Conservation (phyloP, 1,140 invertebrate species). For the Scaptomyza hsui region DNA sequence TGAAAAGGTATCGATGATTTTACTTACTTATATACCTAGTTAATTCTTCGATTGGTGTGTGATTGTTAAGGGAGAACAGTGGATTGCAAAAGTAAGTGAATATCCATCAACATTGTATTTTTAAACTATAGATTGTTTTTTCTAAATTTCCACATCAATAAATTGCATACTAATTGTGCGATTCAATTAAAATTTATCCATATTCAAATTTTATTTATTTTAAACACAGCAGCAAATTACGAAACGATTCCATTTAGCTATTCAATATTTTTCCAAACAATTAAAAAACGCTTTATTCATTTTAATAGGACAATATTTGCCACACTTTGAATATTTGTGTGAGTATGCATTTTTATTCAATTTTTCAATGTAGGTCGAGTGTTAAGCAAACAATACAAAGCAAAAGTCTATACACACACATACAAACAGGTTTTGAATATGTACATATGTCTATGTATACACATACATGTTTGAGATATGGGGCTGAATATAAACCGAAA, state of each 20-base stretch:
- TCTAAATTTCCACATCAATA: no score
- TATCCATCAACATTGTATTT: no score
- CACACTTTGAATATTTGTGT: slow-evolving; percentile 13
- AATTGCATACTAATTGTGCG: no score
- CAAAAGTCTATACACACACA: not conserved
- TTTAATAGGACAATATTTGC: slow-evolving; percentile 28
- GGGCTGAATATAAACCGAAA: slow-evolving; percentile 38
- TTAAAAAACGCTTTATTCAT: slow-evolving; percentile 15
- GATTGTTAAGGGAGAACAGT: not conserved
- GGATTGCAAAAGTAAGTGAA: no score
- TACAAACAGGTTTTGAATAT: not conserved
- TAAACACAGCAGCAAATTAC: not conserved
- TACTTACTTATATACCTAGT: slow-evolving; percentile 12
- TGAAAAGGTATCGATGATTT: slow-evolving; percentile 42
- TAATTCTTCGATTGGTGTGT: not conserved
- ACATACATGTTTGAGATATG: slow-evolving; percentile 7
- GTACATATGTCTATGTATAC: not conserved
- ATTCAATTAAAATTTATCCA: no score
- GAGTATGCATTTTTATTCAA: slow-evolving; percentile 20
- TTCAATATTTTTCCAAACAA: slow-evolving; percentile 19
- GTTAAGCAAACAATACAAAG: slow-evolving; percentile 33
- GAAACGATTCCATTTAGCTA: slow-evolving; percentile 5
- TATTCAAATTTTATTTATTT: no score
- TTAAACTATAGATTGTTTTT: no score
- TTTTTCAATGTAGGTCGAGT: slow-evolving; percentile 46